These are phyloP conservation scores for Micrastur ruficollis DNA, from an alignment of 2,797 vertebrate species.

Conservation along the genomic window DNA sequence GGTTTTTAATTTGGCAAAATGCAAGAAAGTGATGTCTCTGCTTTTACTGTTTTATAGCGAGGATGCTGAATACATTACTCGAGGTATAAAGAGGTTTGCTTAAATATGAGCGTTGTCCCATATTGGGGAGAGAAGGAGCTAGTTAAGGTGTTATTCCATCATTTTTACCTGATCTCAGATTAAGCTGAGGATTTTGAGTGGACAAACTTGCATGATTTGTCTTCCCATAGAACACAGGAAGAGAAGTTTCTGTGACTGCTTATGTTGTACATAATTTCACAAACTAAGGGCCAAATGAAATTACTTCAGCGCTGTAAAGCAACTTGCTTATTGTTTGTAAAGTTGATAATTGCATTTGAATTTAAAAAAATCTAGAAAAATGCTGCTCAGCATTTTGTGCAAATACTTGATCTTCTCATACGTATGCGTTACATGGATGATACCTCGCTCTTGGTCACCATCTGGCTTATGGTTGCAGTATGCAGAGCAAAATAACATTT, in stretches of 20 bases:
- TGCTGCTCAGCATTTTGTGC: background rate
- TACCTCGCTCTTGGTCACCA: background rate
- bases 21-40: fast-evolving
- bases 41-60: background rate
- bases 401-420: background rate
- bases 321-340: background rate
- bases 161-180: background rate
- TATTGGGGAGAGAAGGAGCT: background rate
- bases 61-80: background rate
- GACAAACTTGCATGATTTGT: background rate
- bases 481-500: background rate
- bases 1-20: background rate
- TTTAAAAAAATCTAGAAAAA: background rate
- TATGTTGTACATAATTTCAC: background rate
- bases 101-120: background rate
- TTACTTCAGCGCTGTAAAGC: background rate
- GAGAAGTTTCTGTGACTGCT: background rate
- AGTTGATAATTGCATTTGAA: background rate
- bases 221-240: background rate
- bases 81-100: background rate
- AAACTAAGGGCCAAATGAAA: background rate
- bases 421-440: fast-evolving
- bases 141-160: background rate
- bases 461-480: background rate
- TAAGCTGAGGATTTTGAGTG: background rate